A percentile compares a stretch with the other conserved stretches of the same genome.
These are phyloP conservation scores for Paradisaea rubra DNA, from an alignment of 2,113 vertebrate species.

Conservation along the genomic window DNA sequence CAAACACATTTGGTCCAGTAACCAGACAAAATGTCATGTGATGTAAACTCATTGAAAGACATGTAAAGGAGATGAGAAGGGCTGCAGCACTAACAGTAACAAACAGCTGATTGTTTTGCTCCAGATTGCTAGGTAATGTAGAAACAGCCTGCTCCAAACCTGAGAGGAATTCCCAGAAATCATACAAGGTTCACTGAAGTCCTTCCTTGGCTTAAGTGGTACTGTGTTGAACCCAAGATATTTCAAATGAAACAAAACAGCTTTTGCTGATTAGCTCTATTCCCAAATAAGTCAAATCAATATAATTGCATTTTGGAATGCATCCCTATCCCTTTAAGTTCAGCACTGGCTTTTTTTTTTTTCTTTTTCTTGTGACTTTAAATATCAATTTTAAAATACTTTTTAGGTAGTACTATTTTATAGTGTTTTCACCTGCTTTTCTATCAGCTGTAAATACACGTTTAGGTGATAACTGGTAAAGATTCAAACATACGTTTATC, in stretches of 20 bases:
- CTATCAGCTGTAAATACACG: conserved; percentile 6
- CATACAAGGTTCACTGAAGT: neutral
- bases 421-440: conserved; percentile 33
- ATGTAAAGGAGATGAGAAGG: neutral
- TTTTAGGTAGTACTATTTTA: neutral
- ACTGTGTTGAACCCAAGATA: neutral
- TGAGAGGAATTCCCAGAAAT: neutral
- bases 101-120: neutral
- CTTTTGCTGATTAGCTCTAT: neutral
- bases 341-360: neutral
- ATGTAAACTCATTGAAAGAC: neutral
- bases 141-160: neutral
- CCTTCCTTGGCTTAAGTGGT: neutral
- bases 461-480: conserved; percentile 51
- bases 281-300: neutral
- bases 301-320: neutral
- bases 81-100: neutral
- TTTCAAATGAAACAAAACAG: neutral
- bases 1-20: accelerated
- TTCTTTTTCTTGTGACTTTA: neutral
- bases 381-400: neutral
- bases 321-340: neutral
- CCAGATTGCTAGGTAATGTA: neutral
- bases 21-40: neutral
- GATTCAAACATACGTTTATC: conserved; percentile 61